A percentile compares a stretch with the other conserved stretches of the same genome.
Evolutionary conservation across 2,888 invertebrate species (phyloP).

Genomic region (Andricus quercusramuli): DNA sequence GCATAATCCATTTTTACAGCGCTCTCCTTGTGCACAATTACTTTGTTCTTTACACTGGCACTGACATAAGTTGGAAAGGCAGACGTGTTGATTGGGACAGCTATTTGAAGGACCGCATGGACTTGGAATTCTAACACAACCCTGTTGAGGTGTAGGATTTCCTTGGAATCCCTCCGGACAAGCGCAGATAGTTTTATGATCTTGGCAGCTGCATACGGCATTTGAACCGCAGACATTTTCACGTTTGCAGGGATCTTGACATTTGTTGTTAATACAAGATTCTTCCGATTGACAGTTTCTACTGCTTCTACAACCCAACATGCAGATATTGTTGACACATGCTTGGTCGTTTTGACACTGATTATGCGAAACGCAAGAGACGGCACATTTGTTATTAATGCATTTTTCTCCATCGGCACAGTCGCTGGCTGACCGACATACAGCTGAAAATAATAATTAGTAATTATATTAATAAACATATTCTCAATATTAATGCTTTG

Average conservation of each 20-base stretch:
- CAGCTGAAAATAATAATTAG: constrained; percentile 56
- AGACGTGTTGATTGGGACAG: constrained; percentile 89
- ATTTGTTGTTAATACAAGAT: constrained; percentile 91
- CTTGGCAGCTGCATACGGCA: constrained; percentile 87
- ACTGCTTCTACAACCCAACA: constrained; percentile 91
- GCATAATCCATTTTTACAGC: constrained; percentile 89
- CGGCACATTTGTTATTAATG: constrained; percentile 87
- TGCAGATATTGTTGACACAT: constrained; percentile 89
- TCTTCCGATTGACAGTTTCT: constrained; percentile 88
- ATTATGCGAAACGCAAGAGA: constrained; percentile 89
- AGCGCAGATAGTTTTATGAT: constrained; percentile 88
- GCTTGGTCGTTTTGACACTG: constrained; percentile 91
- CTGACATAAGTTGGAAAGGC: constrained; percentile 88
- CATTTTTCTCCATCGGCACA: constrained; percentile 91
- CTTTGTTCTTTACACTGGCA: constrained; percentile 87
- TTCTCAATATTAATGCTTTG: neutral
- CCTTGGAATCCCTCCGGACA: constrained; percentile 93
- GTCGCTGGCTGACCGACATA: constrained; percentile 86
- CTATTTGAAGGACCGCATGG: constrained; percentile 85
- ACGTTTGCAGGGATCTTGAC: constrained; percentile 88
- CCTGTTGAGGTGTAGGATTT: constrained; percentile 92
- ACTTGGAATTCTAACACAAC: constrained; percentile 90
- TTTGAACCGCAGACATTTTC: constrained; percentile 91
- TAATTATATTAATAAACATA: neutral
- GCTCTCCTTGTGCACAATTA: constrained; percentile 91